Base-by-base conservation (phyloP, 2,113 vertebrate species). In the Myotis davidii region DNA sequence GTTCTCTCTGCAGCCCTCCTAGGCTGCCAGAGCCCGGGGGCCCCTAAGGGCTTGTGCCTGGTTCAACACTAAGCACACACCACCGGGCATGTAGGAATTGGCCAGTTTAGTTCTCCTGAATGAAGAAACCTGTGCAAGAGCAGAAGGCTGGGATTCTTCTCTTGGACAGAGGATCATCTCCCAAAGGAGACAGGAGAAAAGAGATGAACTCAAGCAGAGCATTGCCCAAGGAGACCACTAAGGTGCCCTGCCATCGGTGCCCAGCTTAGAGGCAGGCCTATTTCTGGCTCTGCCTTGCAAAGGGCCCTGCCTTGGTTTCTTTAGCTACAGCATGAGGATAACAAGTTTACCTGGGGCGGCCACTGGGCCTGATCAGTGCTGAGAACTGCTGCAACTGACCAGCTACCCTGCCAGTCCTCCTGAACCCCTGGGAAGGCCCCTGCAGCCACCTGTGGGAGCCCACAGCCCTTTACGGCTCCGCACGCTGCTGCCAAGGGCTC, bases 71-170 rank as follows among this genome's bases (percentile, higher is more conserved):
- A 18, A 84, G 59, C 4, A 50, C 23, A 25, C 5, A 1, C 6
- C 0, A 0, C 17, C 16, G 29, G 76, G 27, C 14, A 34, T 18
- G 12, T 6, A 4, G 27, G 17, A n/a, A 8, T 39, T 3, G 3
- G 37, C 27, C 20, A 10, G 6, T 21, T 37, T 32, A 17, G 37
- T 21, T 37, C 37, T 4, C 1, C 13, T 25, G 27, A 48, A 32
- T 11, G 3, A 59, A 67, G 4, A 37, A 10, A 59, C 6, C 20
- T 37, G 0, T 0, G 0, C 5, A 10, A 0, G 32, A 37, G 69
- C 48, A 50, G 86, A 67, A 59, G 27, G 42, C 6, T 6, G 18
- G 23, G 32, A 11, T 34, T n/a, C 50, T 78, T 73, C 65, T 69
- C 69, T 13, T 79, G 64, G 73, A 20, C 9, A 17, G 25, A 39